Base-by-base conservation (phyloP, 2,888 invertebrate genomes). In the Serrognathus titanus region DNA sequence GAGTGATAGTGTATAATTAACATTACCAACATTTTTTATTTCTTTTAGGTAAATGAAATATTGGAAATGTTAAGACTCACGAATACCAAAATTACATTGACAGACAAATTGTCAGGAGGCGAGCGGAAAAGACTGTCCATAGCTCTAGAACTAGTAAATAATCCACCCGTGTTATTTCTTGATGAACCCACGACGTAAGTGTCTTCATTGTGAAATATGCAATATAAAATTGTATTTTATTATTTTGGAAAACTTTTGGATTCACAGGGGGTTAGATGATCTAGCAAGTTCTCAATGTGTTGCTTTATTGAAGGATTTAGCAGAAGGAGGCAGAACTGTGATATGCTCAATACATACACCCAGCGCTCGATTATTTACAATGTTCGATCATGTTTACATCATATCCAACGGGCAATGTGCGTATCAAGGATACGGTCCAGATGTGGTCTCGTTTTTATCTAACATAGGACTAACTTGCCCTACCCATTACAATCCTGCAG, bases 291-390 rank as follows among this genome's bases (percentile, higher is more conserved):
- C 89, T 9, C 95, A 96, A 63, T 96, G 96, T 72, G 85, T 97
- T 12, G 83, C 88, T 0, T 80, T 97, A 12, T 80, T 97, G n/a
- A 91, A 90, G 72, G 83, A 87, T 24, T 83, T 97, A 48, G 94
- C 96, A 0, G 81, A 87, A 57, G 88, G 88, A 0, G 97, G 97
- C 0, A 82, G 97, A 35, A 97, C 96, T 0, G 90, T 97, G 5
- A 85, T 97, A 55, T 97, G 96, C 71, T 96, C 96, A 0, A 86
- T 97, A 50, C 97, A 97, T 78, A 96, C 97, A n/a, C 97, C 97
- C 0, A 95, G 94, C 60, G 96, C 97, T 0, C 88, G 89, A 64
- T 81, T 96, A 49, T 97, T 97, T 75, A 86, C 92, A 10, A 89
- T 90, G 80, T 94, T 97, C 74, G 94, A 92, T 77, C 89, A 95